Evolutionary conservation across 2,113 vertebrate species (phyloP).

Genomic region (Paradoxurus hermaphroditus): DNA sequence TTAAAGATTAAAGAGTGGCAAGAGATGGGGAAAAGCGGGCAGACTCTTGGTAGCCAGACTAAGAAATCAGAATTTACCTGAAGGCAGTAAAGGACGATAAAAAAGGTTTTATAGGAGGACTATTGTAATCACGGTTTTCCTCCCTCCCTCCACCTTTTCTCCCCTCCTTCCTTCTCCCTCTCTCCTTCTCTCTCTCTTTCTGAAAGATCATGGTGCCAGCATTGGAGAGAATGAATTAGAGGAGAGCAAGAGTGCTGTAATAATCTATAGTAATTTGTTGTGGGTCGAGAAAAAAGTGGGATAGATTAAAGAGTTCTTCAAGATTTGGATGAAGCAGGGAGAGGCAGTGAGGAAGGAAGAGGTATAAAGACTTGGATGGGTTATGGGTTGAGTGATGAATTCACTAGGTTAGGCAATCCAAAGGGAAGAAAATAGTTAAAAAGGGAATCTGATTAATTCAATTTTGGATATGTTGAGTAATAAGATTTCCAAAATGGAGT

Average conservation of each 20-base stretch:
- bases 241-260: neutral
- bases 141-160: neutral
- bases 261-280: neutral
- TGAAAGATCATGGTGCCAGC: neutral
- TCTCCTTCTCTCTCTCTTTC: neutral
- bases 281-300: neutral
- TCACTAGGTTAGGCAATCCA: neutral
- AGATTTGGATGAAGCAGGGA: neutral
- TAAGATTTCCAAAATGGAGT: neutral
- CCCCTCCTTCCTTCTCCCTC: neutral
- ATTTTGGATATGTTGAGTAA: neutral
- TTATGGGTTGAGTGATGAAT: neutral
- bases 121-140: neutral
- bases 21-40: neutral
- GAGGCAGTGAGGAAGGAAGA: neutral
- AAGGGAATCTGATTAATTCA: neutral
- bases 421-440: neutral
- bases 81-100: neutral
- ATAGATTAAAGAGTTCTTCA: neutral
- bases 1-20: neutral
- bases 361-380: neutral
- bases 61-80: neutral
- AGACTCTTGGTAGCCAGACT: neutral
- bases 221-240: neutral
- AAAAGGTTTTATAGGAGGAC: neutral